These are phyloP conservation scores for Penaeus monodon DNA, from an alignment of 2,888 invertebrate species.

Conservation along the genomic window DNA sequence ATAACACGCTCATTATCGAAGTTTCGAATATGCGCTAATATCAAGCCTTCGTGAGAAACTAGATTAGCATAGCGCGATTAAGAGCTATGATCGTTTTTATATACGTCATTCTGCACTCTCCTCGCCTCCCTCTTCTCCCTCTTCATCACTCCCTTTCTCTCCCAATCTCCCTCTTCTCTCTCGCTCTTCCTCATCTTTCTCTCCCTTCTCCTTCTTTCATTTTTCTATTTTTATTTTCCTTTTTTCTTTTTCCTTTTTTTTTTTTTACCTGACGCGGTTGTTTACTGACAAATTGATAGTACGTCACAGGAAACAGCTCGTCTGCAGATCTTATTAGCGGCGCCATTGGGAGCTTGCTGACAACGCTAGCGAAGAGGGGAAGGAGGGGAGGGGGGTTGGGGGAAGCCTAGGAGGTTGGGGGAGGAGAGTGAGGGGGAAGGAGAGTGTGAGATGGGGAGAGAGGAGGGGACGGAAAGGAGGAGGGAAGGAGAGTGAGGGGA, in stretches of 20 bases:
- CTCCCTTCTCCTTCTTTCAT: not conserved
- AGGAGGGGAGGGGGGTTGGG: not conserved
- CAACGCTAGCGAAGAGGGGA: not conserved
- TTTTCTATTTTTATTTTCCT: not conserved
- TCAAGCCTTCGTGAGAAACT: too few relatives aligned
- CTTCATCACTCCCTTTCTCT: not conserved
- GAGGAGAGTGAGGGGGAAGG: not conserved
- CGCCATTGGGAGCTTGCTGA: slow-evolving; percentile 30
- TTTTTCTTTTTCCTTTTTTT: not conserved
- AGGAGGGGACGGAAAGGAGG: not conserved
- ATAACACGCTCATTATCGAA: too few relatives aligned
- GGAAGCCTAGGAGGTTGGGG: not conserved
- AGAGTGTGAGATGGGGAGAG: not conserved
- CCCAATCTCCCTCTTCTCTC: not conserved
- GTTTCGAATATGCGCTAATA: too few relatives aligned
- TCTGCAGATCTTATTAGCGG: slow-evolving; percentile 33
- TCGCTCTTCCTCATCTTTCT: not conserved
- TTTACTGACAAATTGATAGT: slow-evolving; percentile 31
- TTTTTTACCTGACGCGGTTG: slow-evolving; percentile 6
- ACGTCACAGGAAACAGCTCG: slow-evolving; percentile 12
- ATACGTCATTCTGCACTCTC: too few relatives aligned
- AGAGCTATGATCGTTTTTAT: too few relatives aligned
- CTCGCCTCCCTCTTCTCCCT: too few relatives aligned
- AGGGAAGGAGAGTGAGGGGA: not conserved
- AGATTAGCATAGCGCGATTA: too few relatives aligned